Conservation (phyloP, 1,140 invertebrate genomes). For the Drosophila chauvacae region DNA sequence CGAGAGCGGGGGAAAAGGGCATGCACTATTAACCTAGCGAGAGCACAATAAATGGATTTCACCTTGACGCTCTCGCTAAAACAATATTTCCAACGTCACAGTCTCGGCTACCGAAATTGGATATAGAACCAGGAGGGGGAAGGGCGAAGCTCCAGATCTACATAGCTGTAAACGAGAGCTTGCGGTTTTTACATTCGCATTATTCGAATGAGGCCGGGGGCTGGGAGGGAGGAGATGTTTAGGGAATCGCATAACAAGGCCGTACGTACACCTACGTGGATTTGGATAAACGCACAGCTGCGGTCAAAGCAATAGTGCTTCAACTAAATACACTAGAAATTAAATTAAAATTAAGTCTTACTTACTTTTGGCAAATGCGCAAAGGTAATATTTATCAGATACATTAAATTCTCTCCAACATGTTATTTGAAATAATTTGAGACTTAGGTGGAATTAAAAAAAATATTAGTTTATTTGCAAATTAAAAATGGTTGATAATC, state of each 20-base stretch:
- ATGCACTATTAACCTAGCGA: conserved; percentile 75
- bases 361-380: not conserved
- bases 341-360: too few species aligned
- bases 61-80: conserved; percentile 71
- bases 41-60: conserved; percentile 75
- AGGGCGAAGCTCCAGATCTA: conserved; percentile 7
- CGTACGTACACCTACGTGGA: conserved; percentile 32
- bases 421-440: not conserved
- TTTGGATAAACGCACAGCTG: conserved; percentile 9
- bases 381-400: not conserved
- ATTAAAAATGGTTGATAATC: not conserved
- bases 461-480: too few species aligned
- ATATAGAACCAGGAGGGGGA: conserved; percentile 2
- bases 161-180: conserved; percentile 39
- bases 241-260: conserved; percentile 33
- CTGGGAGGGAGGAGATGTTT: conserved; percentile 28
- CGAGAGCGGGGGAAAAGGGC: conserved; percentile 24
- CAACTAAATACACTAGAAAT: too few species aligned
- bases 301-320: not conserved
- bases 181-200: conserved; percentile 55
- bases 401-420: not conserved
- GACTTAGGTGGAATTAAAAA: too few species aligned
- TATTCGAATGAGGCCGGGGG: conserved; percentile 11
- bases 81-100: conserved; percentile 71
- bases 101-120: conserved; percentile 60